A percentile compares a stretch with the other conserved stretches of the same genome.
phyloP scores from a whole-genome alignment of 2,113 vertebrate species.

The Chlamydotis undulata region DNA sequence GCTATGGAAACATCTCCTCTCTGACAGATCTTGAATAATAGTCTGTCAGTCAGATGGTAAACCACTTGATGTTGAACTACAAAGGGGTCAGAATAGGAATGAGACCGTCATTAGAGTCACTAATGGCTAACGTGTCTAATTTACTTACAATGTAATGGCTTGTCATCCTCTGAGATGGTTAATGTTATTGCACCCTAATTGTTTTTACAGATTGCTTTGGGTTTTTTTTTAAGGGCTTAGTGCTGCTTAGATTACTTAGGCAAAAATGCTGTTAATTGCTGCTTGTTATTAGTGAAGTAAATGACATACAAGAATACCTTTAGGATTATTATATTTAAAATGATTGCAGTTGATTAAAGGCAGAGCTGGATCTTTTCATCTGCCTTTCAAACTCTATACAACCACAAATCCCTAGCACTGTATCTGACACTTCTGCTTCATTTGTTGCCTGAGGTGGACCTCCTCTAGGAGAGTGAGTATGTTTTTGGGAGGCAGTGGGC shows the following conservation, averaged over 20 bases:
- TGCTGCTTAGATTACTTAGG: not conserved
- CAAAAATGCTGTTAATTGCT: not conserved
- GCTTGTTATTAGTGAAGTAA: not conserved
- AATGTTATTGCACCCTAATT: not conserved
- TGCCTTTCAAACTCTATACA: not conserved
- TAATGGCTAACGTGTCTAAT: not conserved
- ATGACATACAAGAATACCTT: not conserved
- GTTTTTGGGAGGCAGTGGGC: not conserved
- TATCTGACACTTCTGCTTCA: not conserved
- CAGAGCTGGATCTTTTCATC: not conserved
- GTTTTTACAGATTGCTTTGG: not conserved
- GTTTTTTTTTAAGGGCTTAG: not conserved
- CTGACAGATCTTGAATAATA: not conserved
- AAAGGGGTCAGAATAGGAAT: not conserved
- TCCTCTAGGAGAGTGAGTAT: not conserved
- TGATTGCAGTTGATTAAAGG: not conserved
- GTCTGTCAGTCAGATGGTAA: not conserved
- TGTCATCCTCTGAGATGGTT: not conserved
- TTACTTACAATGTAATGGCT: not conserved
- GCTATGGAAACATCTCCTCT: not conserved
- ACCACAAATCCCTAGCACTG: not conserved
- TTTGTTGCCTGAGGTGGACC: not conserved
- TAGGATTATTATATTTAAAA: not conserved
- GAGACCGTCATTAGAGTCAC: not conserved
- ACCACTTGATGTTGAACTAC: not conserved